These are phyloP conservation scores for Arrhopalites spinosus DNA, from an alignment of 2,888 invertebrate genomes.

Conservation along the genomic window DNA sequence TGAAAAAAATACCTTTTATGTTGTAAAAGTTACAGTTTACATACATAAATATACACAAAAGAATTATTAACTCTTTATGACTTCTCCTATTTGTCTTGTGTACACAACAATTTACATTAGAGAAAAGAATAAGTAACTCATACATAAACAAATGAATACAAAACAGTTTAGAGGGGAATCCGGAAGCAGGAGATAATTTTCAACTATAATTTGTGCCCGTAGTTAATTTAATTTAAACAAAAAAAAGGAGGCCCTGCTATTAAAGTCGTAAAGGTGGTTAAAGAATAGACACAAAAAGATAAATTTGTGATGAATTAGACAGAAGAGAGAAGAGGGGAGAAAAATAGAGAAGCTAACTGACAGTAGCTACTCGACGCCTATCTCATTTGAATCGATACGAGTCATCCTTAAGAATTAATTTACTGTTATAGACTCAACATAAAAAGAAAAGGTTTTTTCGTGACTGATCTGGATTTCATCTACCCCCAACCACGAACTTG, in stretches of 20 bases:
- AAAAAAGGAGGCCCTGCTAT: background rate
- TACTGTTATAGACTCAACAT: background rate
- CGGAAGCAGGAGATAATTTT: background rate
- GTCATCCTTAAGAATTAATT: constrained; percentile 39
- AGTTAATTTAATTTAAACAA: too few species aligned
- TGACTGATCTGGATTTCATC: constrained; percentile 41
- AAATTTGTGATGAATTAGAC: background rate
- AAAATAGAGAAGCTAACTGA: constrained; percentile 12
- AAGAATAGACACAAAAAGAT: background rate
- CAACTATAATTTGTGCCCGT: background rate
- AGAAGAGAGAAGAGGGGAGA: background rate
- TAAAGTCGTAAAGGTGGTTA: background rate
- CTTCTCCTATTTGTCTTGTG: too few species aligned
- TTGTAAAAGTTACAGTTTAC: too few species aligned
- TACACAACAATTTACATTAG: too few species aligned
- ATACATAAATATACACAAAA: too few species aligned
- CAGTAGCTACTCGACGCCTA: constrained; percentile 35
- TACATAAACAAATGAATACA: too few species aligned
- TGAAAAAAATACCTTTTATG: too few species aligned
- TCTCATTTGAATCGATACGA: constrained; percentile 39
- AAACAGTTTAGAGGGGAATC: too few species aligned
- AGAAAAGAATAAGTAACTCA: too few species aligned
- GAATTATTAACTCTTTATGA: too few species aligned
- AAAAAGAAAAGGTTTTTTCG: constrained; percentile 18
- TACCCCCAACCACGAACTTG: constrained; percentile 39